phyloP scores from a whole-genome alignment of 2,113 vertebrate genomes.

The Pangasianodon hypophthalmus region DNA sequence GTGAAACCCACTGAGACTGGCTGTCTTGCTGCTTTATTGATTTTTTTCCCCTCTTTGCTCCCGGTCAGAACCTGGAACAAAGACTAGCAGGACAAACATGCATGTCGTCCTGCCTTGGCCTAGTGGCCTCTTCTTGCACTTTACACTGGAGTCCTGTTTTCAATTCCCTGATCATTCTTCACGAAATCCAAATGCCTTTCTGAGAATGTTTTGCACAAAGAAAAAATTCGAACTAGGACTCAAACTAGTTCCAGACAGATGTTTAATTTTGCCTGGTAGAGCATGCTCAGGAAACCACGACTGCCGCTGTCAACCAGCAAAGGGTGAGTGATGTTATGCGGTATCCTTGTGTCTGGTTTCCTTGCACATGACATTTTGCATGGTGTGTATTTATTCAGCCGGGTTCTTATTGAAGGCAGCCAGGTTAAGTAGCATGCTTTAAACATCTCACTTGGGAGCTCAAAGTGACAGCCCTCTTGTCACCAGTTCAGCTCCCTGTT shows the following conservation, averaged over 20 bases:
- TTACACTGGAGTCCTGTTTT: not conserved
- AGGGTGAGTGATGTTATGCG: conserved; percentile 36
- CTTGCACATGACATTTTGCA: conserved; percentile 71
- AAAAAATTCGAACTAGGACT: not conserved
- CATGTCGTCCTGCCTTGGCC: conserved; percentile 47
- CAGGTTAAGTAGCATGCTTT: conserved; percentile 76
- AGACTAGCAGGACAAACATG: conserved; percentile 61
- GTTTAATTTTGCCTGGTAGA: not conserved
- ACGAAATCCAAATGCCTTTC: not conserved
- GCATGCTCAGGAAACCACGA: not conserved
- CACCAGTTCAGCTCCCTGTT: conserved; percentile 78
- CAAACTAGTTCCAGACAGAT: not conserved
- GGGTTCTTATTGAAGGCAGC: conserved; percentile 72
- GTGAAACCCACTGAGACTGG: conserved; percentile 71
- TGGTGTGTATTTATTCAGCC: conserved; percentile 76
- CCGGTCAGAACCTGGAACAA: conserved; percentile 63
- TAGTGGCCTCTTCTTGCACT: conserved; percentile 39
- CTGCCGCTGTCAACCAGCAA: not conserved
- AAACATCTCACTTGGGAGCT: conserved; percentile 74
- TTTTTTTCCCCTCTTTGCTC: conserved; percentile 61
- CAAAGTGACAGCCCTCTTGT: conserved; percentile 74
- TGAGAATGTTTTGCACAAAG: not conserved
- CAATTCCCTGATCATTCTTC: not conserved
- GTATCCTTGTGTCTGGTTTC: conserved; percentile 49
- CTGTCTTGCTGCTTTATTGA: conserved; percentile 76